phyloP scores from a whole-genome alignment of 2,888 invertebrate genomes.

The Parochlus steinenii region DNA sequence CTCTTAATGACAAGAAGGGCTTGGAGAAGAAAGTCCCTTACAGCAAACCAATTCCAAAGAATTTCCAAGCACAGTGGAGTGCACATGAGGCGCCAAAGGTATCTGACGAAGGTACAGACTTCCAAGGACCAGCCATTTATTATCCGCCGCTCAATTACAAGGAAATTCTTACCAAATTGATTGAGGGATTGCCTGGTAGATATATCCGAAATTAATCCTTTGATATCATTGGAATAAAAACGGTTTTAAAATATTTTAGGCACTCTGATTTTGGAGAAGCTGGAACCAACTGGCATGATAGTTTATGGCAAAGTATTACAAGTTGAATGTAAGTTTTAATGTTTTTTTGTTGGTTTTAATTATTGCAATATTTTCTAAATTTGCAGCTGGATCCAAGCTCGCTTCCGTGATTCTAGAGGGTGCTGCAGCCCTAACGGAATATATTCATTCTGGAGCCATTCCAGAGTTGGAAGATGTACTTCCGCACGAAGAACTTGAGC shows the following conservation, averaged over 20 bases:
- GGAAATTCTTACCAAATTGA: conserved; percentile 53
- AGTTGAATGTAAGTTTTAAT: conserved; percentile 43
- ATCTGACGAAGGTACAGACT: conserved; percentile 28
- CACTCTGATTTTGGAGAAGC: conserved; percentile 57
- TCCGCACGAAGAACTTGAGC: conserved; percentile 39
- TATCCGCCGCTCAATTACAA: conserved; percentile 31
- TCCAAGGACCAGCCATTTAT: background rate
- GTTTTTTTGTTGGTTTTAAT: background rate
- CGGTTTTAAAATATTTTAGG: conserved; percentile 70
- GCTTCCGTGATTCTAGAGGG: conserved; percentile 64
- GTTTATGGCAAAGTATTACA: conserved; percentile 69
- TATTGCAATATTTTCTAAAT: conserved; percentile 4
- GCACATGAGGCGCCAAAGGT: conserved; percentile 47
- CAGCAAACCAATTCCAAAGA: conserved; percentile 88
- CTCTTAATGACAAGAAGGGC: conserved; percentile 47
- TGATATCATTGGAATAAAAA: too few relatives aligned
- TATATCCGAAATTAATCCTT: too few relatives aligned
- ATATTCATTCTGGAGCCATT: conserved; percentile 63
- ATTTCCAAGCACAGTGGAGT: conserved; percentile 96
- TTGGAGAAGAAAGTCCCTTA: conserved; percentile 78
- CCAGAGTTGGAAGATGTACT: conserved; percentile 65
- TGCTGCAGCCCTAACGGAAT: conserved; percentile 56
- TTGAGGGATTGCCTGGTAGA: conserved; percentile 39
- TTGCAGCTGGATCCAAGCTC: conserved; percentile 52
- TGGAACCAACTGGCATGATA: conserved; percentile 63